These are phyloP conservation scores for Leiothrix lutea DNA, from an alignment of 2,113 vertebrate genomes.

Conservation along the genomic window DNA sequence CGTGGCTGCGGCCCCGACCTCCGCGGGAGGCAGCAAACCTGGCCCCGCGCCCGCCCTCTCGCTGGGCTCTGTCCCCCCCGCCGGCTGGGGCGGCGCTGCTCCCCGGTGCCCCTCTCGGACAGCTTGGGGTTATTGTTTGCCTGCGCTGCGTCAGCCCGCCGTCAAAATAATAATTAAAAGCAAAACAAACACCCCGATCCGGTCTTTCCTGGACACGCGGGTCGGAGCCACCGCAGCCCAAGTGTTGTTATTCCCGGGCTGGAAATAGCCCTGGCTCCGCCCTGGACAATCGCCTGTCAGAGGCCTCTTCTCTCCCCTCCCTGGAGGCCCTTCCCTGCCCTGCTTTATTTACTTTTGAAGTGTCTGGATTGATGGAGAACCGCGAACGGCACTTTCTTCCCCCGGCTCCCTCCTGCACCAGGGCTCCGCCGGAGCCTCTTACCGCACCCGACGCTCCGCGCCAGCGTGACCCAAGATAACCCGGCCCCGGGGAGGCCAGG, in stretches of 20 bases:
- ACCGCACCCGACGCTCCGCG: conserved; percentile 17
- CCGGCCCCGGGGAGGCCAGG: background rate
- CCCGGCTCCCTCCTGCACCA: background rate
- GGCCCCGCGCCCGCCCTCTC: background rate
- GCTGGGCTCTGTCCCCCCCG: background rate
- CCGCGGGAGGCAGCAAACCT: background rate
- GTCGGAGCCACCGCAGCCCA: background rate
- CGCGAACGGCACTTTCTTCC: background rate
- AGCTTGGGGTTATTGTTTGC: background rate
- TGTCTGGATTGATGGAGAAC: conserved; percentile 9
- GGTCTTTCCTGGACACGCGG: conserved; percentile 48
- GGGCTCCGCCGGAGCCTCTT: background rate
- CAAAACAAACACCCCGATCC: conserved; percentile 59
- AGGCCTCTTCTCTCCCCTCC: conserved; percentile 32
- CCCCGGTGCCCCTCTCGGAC: background rate
- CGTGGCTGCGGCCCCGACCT: no score
- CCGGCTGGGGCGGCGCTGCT: background rate
- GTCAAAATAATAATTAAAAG: conserved; percentile 59
- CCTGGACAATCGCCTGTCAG: conserved; percentile 40
- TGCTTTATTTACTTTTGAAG: conserved; percentile 59
- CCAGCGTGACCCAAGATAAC: conserved; percentile 52
- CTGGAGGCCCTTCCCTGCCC: conserved; percentile 16
- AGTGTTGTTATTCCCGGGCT: conserved; percentile 27
- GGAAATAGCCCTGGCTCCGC: conserved; percentile 25
- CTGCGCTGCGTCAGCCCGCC: background rate